A percentile compares a stretch with the other conserved stretches of the same genome.
Evolutionary conservation across 2,888 invertebrate species (phyloP).

Genomic region (Ectropis crepuscularia): DNA sequence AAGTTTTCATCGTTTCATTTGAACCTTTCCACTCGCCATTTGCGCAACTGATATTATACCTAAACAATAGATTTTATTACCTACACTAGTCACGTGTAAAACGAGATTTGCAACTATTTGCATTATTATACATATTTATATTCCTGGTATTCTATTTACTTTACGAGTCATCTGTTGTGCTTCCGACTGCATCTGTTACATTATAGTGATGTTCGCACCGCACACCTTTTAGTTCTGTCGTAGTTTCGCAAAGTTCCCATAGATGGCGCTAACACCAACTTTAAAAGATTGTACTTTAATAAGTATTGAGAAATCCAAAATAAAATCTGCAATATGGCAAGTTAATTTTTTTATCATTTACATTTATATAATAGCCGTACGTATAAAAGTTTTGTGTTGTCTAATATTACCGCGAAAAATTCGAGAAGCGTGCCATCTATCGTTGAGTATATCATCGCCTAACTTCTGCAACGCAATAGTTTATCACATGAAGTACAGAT

Average conservation of each 20-base stretch:
- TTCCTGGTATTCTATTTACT: neutral
- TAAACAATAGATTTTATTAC: conserved; percentile 27
- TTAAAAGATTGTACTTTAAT: neutral
- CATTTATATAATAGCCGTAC: neutral
- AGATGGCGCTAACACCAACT: conserved; percentile 19
- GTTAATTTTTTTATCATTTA: no score
- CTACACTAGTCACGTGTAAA: conserved; percentile 27
- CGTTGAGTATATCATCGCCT: neutral
- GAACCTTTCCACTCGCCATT: conserved; percentile 10
- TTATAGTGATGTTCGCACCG: neutral
- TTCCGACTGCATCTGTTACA: neutral
- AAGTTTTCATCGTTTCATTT: neutral
- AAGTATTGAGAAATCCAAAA: neutral
- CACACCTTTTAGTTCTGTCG: neutral
- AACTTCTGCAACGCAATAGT: neutral
- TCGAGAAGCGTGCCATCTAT: conserved; percentile 8
- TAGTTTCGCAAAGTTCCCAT: conserved; percentile 4
- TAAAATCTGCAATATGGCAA: neutral
- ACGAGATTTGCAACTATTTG: conserved; percentile 24
- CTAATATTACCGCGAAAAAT: neutral
- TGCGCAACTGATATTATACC: conserved; percentile 7
- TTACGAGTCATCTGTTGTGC: conserved; percentile 20
- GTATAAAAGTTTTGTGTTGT: neutral
- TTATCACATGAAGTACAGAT: conserved; percentile 7
- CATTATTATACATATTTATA: conserved; percentile 13